Base-by-base conservation (phyloP, 1,140 invertebrate genomes). In the Caligus rogercresseyi region DNA sequence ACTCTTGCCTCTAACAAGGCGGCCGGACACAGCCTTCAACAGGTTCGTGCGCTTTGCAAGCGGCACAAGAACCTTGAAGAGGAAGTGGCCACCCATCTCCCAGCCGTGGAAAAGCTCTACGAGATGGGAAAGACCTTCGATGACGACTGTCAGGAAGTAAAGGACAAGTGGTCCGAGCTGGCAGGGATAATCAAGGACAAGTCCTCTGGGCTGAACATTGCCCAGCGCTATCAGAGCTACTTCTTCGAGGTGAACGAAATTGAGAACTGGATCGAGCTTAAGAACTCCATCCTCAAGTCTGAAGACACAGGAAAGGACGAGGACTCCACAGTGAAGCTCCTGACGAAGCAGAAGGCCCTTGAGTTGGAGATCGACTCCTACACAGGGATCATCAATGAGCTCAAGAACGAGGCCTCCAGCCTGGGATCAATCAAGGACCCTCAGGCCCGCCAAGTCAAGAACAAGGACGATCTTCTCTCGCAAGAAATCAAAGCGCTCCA, bases 331-430 rank as follows among this genome's bases (percentile, higher is more conserved):
- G 87, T 87, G 15, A 93, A 91, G 75, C 76, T 94, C 31, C 76
- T 94, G 1, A 90, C 90, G 4, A 90, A 89, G 72, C 89, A 94
- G 70, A 93, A 93, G 77, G 84, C 87, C 23, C 76, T 93, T 43
- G 89, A 95, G 70, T 75, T 94, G 20, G 90, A 96, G 74, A 74
- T 95, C 65, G 91, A 95, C 70, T 90, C 89, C 1, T 95, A 96
- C 74, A 84, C 83, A 67, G 87, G 86, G 16, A 88, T 96, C 54
- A 85, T 94, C 2, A 81, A 82, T 15, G 89, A 93, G 78, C 91
- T 96, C 84, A 87, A 87, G 15, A 85, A 86, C 70, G 84, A 81
- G 60, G 89, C 87, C 2, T 78, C 82, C 51, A 74, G 80, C 15
- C 85, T 95, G 81, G 82, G 90, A 54, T 75, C 76, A 52, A 71